These are phyloP conservation scores for Lasioglossum morio DNA, from an alignment of 2,888 invertebrate species.

Conservation along the genomic window DNA sequence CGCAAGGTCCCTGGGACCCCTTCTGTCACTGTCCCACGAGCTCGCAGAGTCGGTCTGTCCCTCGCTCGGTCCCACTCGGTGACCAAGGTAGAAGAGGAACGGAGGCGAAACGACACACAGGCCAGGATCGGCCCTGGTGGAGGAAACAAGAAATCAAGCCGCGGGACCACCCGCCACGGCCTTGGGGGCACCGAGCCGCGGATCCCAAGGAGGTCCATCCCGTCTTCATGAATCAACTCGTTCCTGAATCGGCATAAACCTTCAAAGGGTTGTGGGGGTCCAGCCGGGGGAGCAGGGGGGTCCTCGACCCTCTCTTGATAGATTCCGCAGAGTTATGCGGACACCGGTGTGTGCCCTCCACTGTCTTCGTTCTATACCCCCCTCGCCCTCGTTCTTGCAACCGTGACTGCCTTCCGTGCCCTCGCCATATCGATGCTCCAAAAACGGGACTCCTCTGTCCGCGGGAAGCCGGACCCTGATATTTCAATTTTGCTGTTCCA, in stretches of 20 bases:
- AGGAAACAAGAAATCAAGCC: constrained; percentile 85
- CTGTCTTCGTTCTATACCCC: constrained; percentile 18
- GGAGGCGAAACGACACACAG: constrained; percentile 27
- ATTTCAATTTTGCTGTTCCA: constrained; percentile 7
- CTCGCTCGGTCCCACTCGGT: constrained; percentile 49
- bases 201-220: constrained; percentile 84
- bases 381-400: constrained; percentile 21
- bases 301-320: constrained; percentile 57
- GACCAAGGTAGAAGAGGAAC: constrained; percentile 14
- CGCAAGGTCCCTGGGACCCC: constrained; percentile 2
- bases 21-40: constrained; percentile 61
- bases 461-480: not conserved
- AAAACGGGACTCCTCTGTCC: constrained; percentile 13
- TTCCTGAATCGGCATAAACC: constrained; percentile 83
- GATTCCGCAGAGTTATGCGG: constrained; percentile 76
- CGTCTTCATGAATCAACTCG: constrained; percentile 85
- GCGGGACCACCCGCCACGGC: constrained; percentile 84
- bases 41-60: not conserved
- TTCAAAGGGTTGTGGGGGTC: constrained; percentile 74
- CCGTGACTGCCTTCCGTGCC: constrained; percentile 5
- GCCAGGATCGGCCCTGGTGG: constrained; percentile 71
- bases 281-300: constrained; percentile 23
- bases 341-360: constrained; percentile 38
- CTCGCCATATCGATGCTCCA: not conserved
- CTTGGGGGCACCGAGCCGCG: constrained; percentile 79